A percentile compares a stretch with the other conserved stretches of the same genome.
phyloP scores from a whole-genome alignment of 2,797 vertebrate genomes.

The Rallus crepitans region DNA sequence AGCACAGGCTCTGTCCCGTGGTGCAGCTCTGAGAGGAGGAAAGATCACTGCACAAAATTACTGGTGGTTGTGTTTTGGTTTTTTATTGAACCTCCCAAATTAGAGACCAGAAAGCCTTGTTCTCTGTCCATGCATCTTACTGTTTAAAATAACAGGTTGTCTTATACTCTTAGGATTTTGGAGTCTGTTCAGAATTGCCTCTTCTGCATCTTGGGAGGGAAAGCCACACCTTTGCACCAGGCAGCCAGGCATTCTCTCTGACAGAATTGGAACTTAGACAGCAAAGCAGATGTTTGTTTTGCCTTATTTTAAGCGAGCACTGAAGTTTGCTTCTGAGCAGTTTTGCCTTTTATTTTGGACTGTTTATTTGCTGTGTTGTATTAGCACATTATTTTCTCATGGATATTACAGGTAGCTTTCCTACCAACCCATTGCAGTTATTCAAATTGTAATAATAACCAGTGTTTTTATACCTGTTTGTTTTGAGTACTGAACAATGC shows the following conservation, averaged over 20 bases:
- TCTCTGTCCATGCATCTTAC: neutral
- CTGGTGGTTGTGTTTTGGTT: too few species aligned
- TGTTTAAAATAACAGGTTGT: constrained; percentile 49
- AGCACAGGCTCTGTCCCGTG: neutral
- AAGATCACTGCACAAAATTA: neutral
- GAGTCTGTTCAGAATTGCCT: constrained; percentile 19
- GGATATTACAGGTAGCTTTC: neutral
- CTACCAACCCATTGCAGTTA: neutral
- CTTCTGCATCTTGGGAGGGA: constrained; percentile 17
- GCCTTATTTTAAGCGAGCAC: neutral
- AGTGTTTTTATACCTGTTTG: neutral
- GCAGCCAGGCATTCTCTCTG: neutral
- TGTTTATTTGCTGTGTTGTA: neutral
- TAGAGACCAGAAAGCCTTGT: neutral
- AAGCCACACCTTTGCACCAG: constrained; percentile 32
- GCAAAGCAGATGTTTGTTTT: neutral
- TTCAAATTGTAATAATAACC: neutral
- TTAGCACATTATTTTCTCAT: neutral
- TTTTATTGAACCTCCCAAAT: constrained; percentile 16
- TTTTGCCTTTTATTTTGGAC: neutral
- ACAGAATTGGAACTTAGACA: neutral
- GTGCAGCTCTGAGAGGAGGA: neutral
- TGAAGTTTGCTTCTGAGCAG: neutral
- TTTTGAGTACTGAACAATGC: neutral
- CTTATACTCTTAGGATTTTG: neutral